Conservation (phyloP, 2,888 invertebrate genomes). For the Eudasyphora cyanicolor region DNA sequence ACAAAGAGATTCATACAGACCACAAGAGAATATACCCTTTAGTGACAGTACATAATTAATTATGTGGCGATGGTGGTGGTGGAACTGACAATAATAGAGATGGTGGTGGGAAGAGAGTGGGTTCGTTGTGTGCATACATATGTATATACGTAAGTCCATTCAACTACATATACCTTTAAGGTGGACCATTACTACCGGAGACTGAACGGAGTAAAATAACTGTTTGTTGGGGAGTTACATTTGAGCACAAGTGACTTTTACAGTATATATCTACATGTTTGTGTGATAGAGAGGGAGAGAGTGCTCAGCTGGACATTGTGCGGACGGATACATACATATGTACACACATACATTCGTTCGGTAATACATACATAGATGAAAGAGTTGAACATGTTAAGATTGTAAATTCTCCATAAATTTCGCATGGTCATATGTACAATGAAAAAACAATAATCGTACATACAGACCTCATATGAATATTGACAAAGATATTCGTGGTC, state of each 20-base stretch:
- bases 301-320: no score
- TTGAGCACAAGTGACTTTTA: constrained; percentile 53
- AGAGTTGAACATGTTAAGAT: constrained; percentile 15
- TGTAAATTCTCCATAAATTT: constrained; percentile 26
- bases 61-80: background rate
- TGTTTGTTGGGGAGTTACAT: constrained; percentile 48
- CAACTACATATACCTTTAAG: constrained; percentile 10
- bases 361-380: background rate
- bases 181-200: constrained; percentile 51
- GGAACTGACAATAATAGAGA: background rate
- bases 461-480: background rate
- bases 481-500: background rate
- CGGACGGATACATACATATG: constrained; percentile 2
- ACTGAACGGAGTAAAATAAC: constrained; percentile 42
- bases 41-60: constrained; percentile 40
- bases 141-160: background rate
- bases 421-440: constrained; percentile 39
- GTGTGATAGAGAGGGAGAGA: background rate
- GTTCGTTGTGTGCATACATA: background rate
- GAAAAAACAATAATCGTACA: background rate
- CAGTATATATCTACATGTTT: constrained; percentile 9
- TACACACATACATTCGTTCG: background rate
- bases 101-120: constrained; percentile 15
- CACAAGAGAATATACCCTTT: background rate
- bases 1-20: no score